Evolutionary conservation across 2,888 invertebrate species (phyloP).

Genomic region (Abrostola tripartita): DNA sequence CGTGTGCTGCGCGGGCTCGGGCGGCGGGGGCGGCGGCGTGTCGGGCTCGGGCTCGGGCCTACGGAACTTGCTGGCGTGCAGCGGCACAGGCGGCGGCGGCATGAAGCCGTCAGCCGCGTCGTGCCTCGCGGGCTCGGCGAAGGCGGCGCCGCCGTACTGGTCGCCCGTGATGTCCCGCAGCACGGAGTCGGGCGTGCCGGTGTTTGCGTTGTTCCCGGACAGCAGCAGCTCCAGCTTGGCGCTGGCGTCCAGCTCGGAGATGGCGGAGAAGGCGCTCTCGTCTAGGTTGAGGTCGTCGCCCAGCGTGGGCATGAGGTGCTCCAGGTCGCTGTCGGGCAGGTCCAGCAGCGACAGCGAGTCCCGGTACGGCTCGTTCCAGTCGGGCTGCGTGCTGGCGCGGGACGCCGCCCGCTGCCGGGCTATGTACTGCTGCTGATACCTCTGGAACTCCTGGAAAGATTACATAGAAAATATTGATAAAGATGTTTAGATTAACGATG

Average conservation of each 20-base stretch:
- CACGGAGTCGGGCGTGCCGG: conserved; percentile 65
- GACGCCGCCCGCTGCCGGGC: conserved; percentile 86
- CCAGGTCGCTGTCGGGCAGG: conserved; percentile 88
- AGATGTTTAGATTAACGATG: no score
- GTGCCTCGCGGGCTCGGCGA: conserved; percentile 56
- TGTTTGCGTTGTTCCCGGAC: conserved; percentile 56
- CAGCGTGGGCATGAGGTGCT: conserved; percentile 90
- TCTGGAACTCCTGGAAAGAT: conserved; percentile 87
- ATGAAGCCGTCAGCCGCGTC: conserved; percentile 71
- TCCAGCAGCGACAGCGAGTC: conserved; percentile 81
- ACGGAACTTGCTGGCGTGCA: conserved; percentile 63
- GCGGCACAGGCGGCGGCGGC: conserved; percentile 78
- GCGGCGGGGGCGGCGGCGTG: conserved; percentile 60
- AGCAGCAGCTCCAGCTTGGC: conserved; percentile 80
- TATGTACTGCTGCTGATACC: conserved; percentile 90
- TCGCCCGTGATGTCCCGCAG: conserved; percentile 74
- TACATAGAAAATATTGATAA: neutral
- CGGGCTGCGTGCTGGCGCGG: conserved; percentile 73
- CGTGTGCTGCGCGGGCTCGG: conserved; percentile 46
- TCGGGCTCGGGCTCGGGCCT: conserved; percentile 35
- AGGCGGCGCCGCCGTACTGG: conserved; percentile 60
- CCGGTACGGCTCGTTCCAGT: conserved; percentile 86
- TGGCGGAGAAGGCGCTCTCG: conserved; percentile 76
- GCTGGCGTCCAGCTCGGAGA: conserved; percentile 77
- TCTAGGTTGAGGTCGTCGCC: conserved; percentile 89